These are phyloP conservation scores for Batillaria attramentaria DNA, from an alignment of 1,140 invertebrate species.

Conservation along the genomic window DNA sequence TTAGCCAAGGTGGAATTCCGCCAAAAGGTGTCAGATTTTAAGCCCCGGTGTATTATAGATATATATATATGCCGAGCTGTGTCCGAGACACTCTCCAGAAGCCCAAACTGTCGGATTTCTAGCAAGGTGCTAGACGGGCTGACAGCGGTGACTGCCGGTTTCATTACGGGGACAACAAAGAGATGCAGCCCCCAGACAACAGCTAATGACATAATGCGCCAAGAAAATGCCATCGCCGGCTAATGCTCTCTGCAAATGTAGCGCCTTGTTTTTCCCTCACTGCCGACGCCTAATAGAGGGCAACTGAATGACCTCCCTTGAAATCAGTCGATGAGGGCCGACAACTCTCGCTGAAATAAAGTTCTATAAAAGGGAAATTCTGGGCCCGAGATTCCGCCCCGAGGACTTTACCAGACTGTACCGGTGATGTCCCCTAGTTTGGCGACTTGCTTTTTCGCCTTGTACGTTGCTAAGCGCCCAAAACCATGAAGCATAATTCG, in stretches of 20 bases:
- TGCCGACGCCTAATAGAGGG: not conserved
- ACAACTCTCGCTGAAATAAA: not conserved
- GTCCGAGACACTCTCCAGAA: too few relatives aligned
- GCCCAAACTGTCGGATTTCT: slow-evolving; percentile 22
- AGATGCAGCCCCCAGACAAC: slow-evolving; percentile 32
- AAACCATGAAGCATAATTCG: slow-evolving; percentile 3
- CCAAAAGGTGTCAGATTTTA: too few relatives aligned
- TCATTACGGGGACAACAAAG: slow-evolving; percentile 29
- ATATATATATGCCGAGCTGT: too few relatives aligned
- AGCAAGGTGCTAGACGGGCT: slow-evolving; percentile 23
- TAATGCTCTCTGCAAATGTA: slow-evolving; percentile 36
- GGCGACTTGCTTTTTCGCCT: too few relatives aligned
- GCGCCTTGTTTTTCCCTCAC: not conserved
- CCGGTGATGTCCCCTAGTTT: too few relatives aligned
- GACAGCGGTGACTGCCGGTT: too few relatives aligned
- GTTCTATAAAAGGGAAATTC: not conserved
- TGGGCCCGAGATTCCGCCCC: not conserved
- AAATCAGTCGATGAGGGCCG: too few relatives aligned
- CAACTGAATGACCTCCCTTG: slow-evolving; percentile 16
- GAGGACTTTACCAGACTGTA: too few relatives aligned
- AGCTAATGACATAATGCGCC: slow-evolving; percentile 38
- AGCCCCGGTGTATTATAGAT: too few relatives aligned
- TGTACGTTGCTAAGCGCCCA: too few relatives aligned
- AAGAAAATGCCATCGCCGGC: slow-evolving; percentile 34
- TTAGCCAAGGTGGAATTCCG: too few relatives aligned